These are phyloP conservation scores for Lasioglossum oenotherae DNA, from an alignment of 2,888 invertebrate species.

Conservation along the genomic window DNA sequence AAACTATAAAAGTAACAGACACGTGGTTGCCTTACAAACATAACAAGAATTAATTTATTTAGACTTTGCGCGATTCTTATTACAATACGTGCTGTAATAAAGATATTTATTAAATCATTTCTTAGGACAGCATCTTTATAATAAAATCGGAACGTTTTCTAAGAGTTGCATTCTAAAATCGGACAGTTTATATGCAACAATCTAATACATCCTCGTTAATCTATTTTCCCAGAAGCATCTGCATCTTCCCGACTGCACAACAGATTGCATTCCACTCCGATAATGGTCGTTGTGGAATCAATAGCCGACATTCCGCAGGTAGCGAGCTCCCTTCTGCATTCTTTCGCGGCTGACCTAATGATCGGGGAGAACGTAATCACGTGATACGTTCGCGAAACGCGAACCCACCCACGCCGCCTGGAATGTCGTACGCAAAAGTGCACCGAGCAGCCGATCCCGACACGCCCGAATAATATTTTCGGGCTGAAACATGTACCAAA, in stretches of 20 bases:
- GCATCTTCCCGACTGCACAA: not conserved
- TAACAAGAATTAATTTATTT: no score
- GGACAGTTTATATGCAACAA: no score
- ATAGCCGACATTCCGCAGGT: conserved; percentile 65
- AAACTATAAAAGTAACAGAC: no score
- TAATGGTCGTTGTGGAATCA: conserved; percentile 53
- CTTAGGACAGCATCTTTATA: no score
- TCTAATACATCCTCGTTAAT: no score
- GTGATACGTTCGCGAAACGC: conserved; percentile 68
- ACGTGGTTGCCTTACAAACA: no score
- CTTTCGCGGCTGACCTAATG: conserved; percentile 57
- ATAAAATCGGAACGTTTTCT: no score
- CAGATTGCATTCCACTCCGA: conserved; percentile 43
- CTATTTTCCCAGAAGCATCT: no score
- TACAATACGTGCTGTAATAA: no score
- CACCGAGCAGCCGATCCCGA: not conserved
- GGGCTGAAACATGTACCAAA: not conserved
- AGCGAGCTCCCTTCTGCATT: conserved; percentile 63
- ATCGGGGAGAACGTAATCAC: conserved; percentile 59
- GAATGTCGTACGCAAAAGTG: conserved; percentile 56
- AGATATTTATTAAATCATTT: no score
- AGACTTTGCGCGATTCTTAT: no score
- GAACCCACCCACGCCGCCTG: conserved; percentile 57
- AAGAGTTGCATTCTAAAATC: no score
- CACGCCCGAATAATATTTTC: not conserved